Evolutionary conservation across 1,140 invertebrate species (phyloP).

Genomic region (Drosophila subobscura): DNA sequence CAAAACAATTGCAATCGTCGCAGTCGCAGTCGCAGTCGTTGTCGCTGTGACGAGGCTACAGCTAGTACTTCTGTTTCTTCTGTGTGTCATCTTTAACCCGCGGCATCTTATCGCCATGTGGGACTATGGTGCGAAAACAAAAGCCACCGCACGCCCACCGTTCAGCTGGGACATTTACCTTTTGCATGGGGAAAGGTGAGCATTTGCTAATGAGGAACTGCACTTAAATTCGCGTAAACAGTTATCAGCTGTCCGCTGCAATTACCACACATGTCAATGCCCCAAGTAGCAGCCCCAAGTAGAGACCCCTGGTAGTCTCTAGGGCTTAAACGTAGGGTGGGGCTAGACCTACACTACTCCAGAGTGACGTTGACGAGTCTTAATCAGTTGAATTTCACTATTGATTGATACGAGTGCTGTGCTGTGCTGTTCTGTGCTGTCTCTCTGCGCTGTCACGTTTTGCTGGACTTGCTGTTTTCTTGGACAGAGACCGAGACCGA

Average conservation of each 20-base stretch:
- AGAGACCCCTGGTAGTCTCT: not conserved
- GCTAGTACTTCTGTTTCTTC: not conserved
- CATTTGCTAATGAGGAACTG: slow-evolving; percentile 13
- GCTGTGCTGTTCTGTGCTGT: slow-evolving; percentile 4
- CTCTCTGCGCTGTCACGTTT: slow-evolving; percentile 38
- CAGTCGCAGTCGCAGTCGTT: slow-evolving; percentile 36
- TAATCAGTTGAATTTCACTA: slow-evolving; percentile 62
- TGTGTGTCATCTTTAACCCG: slow-evolving; percentile 4
- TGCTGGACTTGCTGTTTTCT: slow-evolving; percentile 20
- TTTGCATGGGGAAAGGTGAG: slow-evolving; percentile 15
- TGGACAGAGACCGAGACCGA: not conserved
- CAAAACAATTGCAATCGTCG: slow-evolving; percentile 43
- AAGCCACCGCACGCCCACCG: not conserved
- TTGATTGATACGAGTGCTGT: slow-evolving; percentile 44
- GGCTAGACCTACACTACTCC: slow-evolving; percentile 35
- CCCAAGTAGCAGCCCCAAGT: slow-evolving; percentile 5
- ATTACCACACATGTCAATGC: slow-evolving; percentile 50
- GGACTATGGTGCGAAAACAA: slow-evolving; percentile 4
- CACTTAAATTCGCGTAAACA: slow-evolving; percentile 31
- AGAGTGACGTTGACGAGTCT: slow-evolving; percentile 34
- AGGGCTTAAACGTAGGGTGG: slow-evolving; percentile 5
- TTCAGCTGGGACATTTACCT: slow-evolving; percentile 9
- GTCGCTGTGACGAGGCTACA: not conserved
- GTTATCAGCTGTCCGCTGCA: slow-evolving; percentile 28
- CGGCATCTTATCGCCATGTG: slow-evolving; percentile 22